These are phyloP conservation scores for Pseudonaja textilis DNA, from an alignment of 2,113 vertebrate species.

Conservation along the genomic window DNA sequence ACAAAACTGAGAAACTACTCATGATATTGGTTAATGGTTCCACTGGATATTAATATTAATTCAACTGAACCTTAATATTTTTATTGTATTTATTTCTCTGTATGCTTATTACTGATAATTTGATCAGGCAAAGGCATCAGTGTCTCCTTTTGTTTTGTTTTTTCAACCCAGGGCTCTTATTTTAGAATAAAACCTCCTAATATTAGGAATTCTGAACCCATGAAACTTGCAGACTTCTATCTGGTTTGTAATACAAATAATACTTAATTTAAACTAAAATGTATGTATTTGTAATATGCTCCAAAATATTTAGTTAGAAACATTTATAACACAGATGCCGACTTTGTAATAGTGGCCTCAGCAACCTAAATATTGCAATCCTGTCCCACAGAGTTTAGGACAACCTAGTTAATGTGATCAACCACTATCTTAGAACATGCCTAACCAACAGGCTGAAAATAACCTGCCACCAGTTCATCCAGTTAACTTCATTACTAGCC, in stretches of 20 bases:
- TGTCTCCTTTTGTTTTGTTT: not conserved
- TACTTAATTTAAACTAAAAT: not conserved
- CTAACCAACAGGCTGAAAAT: not conserved
- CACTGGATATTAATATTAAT: not conserved
- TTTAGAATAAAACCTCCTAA: not conserved
- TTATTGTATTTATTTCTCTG: not conserved
- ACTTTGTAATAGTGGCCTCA: not conserved
- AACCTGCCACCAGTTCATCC: not conserved
- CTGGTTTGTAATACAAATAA: not conserved
- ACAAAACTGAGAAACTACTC: not conserved
- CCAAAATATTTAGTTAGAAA: not conserved
- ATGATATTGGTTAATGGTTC: not conserved
- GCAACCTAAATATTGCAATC: not conserved
- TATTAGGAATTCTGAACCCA: not conserved
- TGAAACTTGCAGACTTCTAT: not conserved
- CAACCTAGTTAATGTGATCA: not conserved
- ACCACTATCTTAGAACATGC: not conserved
- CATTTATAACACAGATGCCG: not conserved
- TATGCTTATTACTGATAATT: not conserved
- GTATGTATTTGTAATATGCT: not conserved
- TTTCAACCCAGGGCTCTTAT: not conserved
- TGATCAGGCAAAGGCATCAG: not conserved
- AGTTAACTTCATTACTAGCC: not conserved
- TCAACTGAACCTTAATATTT: not conserved
- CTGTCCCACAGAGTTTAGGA: not conserved